Conservation (phyloP, 1,140 invertebrate genomes). For the Rhyacophila brunnea region DNA sequence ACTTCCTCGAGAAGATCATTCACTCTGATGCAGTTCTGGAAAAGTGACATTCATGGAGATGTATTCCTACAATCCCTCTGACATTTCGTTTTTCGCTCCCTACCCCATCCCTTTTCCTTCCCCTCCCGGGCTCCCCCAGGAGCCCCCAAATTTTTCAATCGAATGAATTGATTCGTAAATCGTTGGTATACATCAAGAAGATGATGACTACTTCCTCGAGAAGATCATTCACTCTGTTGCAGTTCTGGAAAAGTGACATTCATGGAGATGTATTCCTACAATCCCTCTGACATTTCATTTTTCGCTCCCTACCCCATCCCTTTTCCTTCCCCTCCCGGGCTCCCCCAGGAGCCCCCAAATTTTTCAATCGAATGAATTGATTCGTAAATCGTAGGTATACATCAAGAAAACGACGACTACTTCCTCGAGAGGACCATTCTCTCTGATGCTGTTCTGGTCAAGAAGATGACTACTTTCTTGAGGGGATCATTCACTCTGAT, state of each 20-base stretch:
- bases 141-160: slow-evolving; percentile 28
- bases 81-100: not conserved
- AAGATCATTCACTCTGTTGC: not conserved
- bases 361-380: slow-evolving; percentile 14
- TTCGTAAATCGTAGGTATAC: not conserved
- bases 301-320: slow-evolving; percentile 15
- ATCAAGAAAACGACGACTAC: not conserved
- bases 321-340: slow-evolving; percentile 24
- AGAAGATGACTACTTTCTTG: too few species aligned
- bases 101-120: slow-evolving; percentile 20
- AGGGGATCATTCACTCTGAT: not conserved
- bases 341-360: slow-evolving; percentile 29
- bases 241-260: slow-evolving; percentile 7
- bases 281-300: not conserved
- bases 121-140: slow-evolving; percentile 27
- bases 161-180: slow-evolving; percentile 3
- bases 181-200: not conserved
- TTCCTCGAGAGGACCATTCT: not conserved
- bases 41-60: slow-evolving; percentile 29
- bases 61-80: slow-evolving; percentile 23
- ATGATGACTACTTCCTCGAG: not conserved
- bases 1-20: not conserved
- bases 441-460: too few species aligned
- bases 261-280: slow-evolving; percentile 30
- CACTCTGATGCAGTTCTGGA: not conserved